phyloP scores from a whole-genome alignment of 2,113 vertebrate species.

The Microcebus ravelobensis region DNA sequence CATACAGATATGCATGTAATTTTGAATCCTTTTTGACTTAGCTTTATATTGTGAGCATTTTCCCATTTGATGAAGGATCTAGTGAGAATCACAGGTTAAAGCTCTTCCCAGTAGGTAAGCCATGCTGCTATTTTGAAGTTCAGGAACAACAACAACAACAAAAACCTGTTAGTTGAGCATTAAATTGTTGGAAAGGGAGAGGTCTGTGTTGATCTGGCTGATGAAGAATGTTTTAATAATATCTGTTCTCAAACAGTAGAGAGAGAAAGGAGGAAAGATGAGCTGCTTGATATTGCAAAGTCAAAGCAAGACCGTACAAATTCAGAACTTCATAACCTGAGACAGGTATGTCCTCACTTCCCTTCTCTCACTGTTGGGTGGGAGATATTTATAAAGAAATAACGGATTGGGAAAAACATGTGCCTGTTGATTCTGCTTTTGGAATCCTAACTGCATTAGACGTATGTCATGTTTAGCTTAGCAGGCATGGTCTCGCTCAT shows the following conservation, averaged over 20 bases:
- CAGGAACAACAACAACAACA: neutral
- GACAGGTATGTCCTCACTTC: conserved; percentile 84
- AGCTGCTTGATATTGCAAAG: conserved; percentile 89
- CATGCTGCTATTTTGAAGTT: conserved; percentile 9
- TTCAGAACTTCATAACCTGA: conserved; percentile 87
- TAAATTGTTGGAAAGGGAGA: neutral
- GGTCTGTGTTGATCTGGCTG: neutral
- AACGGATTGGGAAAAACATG: neutral
- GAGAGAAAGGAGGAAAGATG: conserved; percentile 89
- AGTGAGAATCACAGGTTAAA: neutral
- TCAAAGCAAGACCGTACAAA: conserved; percentile 90
- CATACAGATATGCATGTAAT: neutral
- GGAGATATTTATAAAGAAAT: neutral
- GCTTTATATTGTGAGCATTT: neutral
- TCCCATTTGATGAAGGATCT: neutral
- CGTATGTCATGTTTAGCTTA: neutral
- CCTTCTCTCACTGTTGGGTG: neutral
- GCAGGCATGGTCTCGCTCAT: neutral
- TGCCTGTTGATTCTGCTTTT: neutral
- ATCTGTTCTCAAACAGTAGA: conserved; percentile 85
- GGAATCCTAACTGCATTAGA: neutral
- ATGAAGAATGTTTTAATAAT: neutral
- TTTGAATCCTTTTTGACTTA: neutral
- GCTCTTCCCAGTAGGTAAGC: neutral
- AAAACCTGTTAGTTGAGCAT: neutral